Evolutionary conservation across 2,888 invertebrate genomes (phyloP).

Genomic region (Dorcus hopei): DNA sequence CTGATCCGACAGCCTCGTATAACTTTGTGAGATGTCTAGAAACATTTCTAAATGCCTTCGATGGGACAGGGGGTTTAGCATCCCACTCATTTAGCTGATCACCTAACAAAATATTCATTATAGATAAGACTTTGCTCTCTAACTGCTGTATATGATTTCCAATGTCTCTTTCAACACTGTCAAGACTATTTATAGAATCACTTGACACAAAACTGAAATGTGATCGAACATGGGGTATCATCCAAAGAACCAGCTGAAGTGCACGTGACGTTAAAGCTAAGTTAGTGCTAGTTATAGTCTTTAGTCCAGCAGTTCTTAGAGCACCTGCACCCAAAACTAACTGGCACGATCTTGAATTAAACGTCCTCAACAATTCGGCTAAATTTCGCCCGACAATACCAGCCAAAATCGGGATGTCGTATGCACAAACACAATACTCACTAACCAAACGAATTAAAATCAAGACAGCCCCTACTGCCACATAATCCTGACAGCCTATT

Average conservation of each 20-base stretch:
- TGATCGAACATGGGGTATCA: slow-evolving; percentile 67
- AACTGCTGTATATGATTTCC: slow-evolving; percentile 90
- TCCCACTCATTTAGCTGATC: slow-evolving; percentile 86
- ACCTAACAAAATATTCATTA: slow-evolving; percentile 81
- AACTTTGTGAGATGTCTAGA: slow-evolving; percentile 86
- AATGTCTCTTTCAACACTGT: slow-evolving; percentile 74
- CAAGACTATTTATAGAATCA: slow-evolving; percentile 58
- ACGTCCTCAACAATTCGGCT: slow-evolving; percentile 83
- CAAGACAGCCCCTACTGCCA: slow-evolving; percentile 78
- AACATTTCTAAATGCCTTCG: slow-evolving; percentile 81
- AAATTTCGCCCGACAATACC: slow-evolving; percentile 79
- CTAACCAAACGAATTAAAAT: slow-evolving; percentile 85
- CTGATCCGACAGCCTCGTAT: slow-evolving; percentile 85
- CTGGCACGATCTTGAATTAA: slow-evolving; percentile 87
- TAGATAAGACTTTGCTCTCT: slow-evolving; percentile 84
- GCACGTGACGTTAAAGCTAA: slow-evolving; percentile 83
- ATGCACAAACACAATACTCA: slow-evolving; percentile 85
- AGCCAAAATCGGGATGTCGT: slow-evolving; percentile 74
- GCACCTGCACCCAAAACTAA: slow-evolving; percentile 96
- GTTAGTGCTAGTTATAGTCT: slow-evolving; percentile 93
- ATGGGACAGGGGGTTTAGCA: slow-evolving; percentile 92
- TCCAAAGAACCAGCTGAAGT: slow-evolving; percentile 76
- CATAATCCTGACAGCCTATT: slow-evolving; percentile 58
- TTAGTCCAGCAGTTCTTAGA: slow-evolving; percentile 87
- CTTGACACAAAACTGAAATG: slow-evolving; percentile 64